Base-by-base conservation (phyloP, 2,888 invertebrate species). In the Ophion ellenae region DNA sequence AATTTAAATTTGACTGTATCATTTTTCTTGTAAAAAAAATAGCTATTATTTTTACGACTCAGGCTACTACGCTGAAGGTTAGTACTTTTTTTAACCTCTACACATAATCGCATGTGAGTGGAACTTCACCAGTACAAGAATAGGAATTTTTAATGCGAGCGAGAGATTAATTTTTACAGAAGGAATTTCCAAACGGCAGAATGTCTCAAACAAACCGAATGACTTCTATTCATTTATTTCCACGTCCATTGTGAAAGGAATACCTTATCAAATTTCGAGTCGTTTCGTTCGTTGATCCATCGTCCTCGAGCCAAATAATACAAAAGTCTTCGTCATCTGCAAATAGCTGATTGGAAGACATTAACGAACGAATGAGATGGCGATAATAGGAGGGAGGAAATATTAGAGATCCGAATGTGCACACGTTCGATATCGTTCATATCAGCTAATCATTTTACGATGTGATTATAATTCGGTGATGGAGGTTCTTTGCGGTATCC, bases 371-470 rank as follows among this genome's bases (percentile, higher is more conserved):
- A 67, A 63, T 32, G 66, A 64, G 32, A 66, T 76, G 17, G 36
- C 17, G 28, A 73, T 59, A 17, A 32, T 14, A 20, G 61, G 45
- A n/a, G 53, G 24, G 20, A n/a, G 28, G 28, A 59, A 32, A 32
- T 24, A 53, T 28, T n/a, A 17, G 53, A 32, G 57, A 4, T 75
- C 17, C 64, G 61, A 75, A 75, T 75, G 28, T 47, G 20, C 64
- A 53, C 3, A 28, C 66, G 36, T 66, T 76, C 64, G 66, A 66
- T 75, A 64, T 47, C 63, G 28, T 24, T 47, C 64, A 28, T 75
- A 64, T 32, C 36, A 28, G 66, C 64, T 76, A 66, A 76, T 76
- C 32, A 76, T 66, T 76, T 64, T 64, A 57, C 66, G 64, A 64
- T 45, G 53, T 36, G 17, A 77, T 66, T 77, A 77, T 77, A 66